phyloP scores from a whole-genome alignment of 2,888 invertebrate genomes.

The Torymus tubicola region DNA sequence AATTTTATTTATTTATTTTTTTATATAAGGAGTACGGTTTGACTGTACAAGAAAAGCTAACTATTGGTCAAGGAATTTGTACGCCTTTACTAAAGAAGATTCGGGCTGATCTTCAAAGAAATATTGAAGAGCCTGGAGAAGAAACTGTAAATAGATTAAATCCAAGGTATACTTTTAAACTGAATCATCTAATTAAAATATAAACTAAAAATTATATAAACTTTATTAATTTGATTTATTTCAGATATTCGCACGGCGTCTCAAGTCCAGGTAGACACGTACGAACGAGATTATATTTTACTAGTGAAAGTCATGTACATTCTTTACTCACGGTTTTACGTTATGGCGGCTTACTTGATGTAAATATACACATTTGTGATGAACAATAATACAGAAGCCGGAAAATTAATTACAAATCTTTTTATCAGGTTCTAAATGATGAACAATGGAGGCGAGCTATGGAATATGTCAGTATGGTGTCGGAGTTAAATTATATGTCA shows the following conservation, averaged over 20 bases:
- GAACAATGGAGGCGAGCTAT: constrained; percentile 99
- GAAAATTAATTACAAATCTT: not conserved
- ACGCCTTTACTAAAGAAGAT: constrained; percentile 97
- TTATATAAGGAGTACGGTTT: constrained; percentile 92
- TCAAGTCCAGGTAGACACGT: constrained; percentile 99
- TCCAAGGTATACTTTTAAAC: constrained; percentile 81
- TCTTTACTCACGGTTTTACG: constrained; percentile 96
- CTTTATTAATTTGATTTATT: constrained; percentile 42
- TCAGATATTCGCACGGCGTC: constrained; percentile 96
- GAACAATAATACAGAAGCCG: not conserved
- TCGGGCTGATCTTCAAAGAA: constrained; percentile 93
- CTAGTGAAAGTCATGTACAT: constrained; percentile 99
- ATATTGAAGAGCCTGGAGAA: constrained; percentile 92
- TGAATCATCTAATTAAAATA: too few relatives aligned
- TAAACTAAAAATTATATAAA: not conserved
- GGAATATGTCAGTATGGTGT: constrained; percentile 98
- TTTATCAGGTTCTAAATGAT: constrained; percentile 84
- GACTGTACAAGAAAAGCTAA: constrained; percentile 95
- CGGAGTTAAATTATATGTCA: constrained; percentile 99
- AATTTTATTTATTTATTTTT: constrained; percentile 48
- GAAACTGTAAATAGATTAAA: constrained; percentile 97
- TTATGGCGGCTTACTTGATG: constrained; percentile 93
- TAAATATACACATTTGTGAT: constrained; percentile 74
- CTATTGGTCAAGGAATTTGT: constrained; percentile 98
- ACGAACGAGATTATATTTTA: constrained; percentile 98